Evolutionary conservation across 2,797 vertebrate genomes (phyloP).

Genomic region (Onychomys arenicola): DNA sequence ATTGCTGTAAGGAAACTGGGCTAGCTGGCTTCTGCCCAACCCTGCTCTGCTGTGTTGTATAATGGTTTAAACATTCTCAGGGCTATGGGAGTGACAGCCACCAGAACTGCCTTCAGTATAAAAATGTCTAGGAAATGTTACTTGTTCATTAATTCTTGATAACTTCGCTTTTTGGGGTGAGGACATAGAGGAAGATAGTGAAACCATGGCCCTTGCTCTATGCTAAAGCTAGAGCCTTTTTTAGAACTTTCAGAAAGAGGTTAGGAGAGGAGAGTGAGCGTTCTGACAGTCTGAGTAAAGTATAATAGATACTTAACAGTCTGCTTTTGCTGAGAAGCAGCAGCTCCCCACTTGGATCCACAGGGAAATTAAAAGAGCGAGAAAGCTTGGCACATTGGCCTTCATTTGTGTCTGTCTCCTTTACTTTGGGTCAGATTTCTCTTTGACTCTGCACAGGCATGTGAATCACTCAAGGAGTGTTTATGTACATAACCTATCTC

Average conservation of each 20-base stretch:
- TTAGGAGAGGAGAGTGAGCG: neutral
- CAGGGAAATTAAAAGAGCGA: neutral
- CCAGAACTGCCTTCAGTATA: neutral
- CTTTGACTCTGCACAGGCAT: neutral
- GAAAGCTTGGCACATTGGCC: too few relatives aligned
- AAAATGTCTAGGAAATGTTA: neutral
- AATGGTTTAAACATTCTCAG: neutral
- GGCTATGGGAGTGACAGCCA: neutral
- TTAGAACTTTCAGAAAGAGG: neutral
- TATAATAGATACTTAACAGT: neutral
- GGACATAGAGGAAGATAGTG: neutral
- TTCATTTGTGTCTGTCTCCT: neutral
- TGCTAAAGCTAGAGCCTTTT: neutral
- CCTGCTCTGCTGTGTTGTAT: neutral
- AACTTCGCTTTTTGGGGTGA: neutral
- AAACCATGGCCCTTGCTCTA: neutral
- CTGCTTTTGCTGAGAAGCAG: neutral
- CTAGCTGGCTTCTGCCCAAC: neutral
- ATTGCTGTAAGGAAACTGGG: neutral
- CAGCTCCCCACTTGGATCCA: neutral
- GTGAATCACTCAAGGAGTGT: neutral
- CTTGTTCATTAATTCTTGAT: slow-evolving; percentile 4
- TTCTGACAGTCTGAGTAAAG: neutral
- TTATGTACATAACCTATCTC: neutral
- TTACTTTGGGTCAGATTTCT: neutral